phyloP scores from a whole-genome alignment of 2,113 vertebrate genomes.

The Artemisiospiza belli region DNA sequence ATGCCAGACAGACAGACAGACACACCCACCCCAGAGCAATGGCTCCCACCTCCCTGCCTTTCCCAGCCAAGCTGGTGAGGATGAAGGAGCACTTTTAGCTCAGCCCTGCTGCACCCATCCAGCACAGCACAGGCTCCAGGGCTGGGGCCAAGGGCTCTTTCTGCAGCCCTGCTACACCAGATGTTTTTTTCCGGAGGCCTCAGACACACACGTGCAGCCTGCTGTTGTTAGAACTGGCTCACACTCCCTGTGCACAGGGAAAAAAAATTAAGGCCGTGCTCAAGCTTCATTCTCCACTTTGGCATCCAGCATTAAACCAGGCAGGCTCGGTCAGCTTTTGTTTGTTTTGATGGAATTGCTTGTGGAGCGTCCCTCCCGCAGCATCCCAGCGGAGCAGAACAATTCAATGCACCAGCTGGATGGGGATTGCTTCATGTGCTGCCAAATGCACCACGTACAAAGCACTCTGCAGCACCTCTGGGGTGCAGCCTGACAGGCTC shows the following conservation, averaged over 20 bases:
- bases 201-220: slow-evolving; percentile 29
- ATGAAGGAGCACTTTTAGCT: rapidly evolving
- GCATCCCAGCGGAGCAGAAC: neutral
- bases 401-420: neutral
- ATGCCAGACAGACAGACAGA: neutral
- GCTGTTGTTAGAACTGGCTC: slow-evolving; percentile 35
- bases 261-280: neutral
- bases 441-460: neutral
- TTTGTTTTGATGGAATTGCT: slow-evolving; percentile 9
- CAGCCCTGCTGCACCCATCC: neutral
- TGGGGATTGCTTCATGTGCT: neutral
- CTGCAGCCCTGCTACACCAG: neutral
- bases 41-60: neutral
- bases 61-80: neutral
- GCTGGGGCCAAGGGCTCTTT: neutral
- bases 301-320: slow-evolving; percentile 7
- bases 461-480: neutral
- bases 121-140: neutral
- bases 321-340: neutral
- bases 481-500: neutral
- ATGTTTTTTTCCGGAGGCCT: slow-evolving; percentile 33
- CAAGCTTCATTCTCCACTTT: neutral
- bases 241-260: neutral
- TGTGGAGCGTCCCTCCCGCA: neutral
- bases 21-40: rapidly evolving